These are phyloP conservation scores for Harpagoxenus sublaevis DNA, from an alignment of 2,888 invertebrate genomes.

Conservation along the genomic window DNA sequence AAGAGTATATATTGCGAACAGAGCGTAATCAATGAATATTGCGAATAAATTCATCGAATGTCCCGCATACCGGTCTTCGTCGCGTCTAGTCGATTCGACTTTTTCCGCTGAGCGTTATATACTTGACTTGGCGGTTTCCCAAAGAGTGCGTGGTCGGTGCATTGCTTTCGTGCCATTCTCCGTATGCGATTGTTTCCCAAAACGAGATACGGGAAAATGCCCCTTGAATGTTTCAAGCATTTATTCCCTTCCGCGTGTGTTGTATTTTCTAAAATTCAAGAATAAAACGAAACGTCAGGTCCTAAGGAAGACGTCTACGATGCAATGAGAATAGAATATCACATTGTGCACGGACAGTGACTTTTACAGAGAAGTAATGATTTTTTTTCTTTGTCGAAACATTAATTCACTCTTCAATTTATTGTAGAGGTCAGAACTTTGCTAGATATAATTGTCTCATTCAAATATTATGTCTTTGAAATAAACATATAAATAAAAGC, in stretches of 20 bases:
- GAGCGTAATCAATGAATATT: constrained; percentile 40
- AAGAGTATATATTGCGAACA: neutral
- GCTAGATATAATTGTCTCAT: neutral
- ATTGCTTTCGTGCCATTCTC: constrained; percentile 41
- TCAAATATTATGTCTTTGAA: neutral
- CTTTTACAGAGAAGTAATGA: constrained; percentile 10
- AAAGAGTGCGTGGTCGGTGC: constrained; percentile 27
- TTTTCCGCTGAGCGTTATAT: constrained; percentile 36
- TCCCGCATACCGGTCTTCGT: constrained; percentile 6
- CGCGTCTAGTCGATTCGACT: constrained; percentile 25
- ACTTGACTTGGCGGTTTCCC: constrained; percentile 48
- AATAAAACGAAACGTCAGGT: neutral
- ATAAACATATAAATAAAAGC: neutral
- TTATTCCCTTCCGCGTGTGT: neutral
- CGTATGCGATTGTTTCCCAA: constrained; percentile 22
- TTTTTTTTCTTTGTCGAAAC: neutral
- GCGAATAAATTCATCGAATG: constrained; percentile 34
- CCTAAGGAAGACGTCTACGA: neutral
- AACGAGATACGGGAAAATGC: constrained; percentile 24
- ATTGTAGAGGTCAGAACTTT: neutral
- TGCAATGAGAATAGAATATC: constrained; percentile 10
- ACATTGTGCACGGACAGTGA: neutral
- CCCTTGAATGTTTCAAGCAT: neutral
- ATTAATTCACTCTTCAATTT: neutral
- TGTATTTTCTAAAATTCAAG: constrained; percentile 23